Evolutionary conservation across 1,140 invertebrate genomes (phyloP).

Genomic region (Archegozetes longisetosus): DNA sequence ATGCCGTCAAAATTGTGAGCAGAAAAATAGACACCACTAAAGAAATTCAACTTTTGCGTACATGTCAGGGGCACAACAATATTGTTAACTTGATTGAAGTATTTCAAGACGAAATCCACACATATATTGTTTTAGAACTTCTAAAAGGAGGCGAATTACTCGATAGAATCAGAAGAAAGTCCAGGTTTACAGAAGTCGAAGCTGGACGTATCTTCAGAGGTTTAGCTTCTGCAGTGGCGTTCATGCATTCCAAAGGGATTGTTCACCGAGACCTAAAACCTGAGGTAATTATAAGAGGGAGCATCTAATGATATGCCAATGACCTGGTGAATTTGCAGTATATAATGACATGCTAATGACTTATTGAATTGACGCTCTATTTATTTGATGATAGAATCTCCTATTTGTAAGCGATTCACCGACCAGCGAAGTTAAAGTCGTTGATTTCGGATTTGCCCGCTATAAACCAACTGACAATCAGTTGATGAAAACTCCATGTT

Average conservation of each 20-base stretch:
- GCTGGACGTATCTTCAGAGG: conserved; percentile 52
- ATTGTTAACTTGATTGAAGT: conserved; percentile 71
- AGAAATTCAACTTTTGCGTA: conserved; percentile 57
- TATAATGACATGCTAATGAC: not conserved
- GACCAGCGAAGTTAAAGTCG: conserved; percentile 54
- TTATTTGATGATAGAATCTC: conserved; percentile 32
- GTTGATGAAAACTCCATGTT: conserved; percentile 60
- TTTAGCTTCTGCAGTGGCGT: conserved; percentile 85
- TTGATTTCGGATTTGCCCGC: conserved; percentile 80
- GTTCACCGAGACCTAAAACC: conserved; percentile 99
- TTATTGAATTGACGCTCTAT: not conserved
- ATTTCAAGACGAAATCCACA: conserved; percentile 59
- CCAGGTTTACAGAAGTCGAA: conserved; percentile 49
- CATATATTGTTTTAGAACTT: conserved; percentile 71
- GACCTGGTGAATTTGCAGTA: too few species aligned
- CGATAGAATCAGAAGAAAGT: conserved; percentile 38
- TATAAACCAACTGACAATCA: conserved; percentile 39
- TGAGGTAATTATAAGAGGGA: conserved; percentile 40
- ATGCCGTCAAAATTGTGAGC: conserved; percentile 79
- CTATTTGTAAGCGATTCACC: conserved; percentile 54
- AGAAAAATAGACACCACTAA: conserved; percentile 52
- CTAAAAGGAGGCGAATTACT: conserved; percentile 75
- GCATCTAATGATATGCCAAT: not conserved
- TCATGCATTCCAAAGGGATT: conserved; percentile 94
- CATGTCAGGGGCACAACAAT: conserved; percentile 70